Evolutionary conservation across 2,113 vertebrate genomes (phyloP).

Genomic region (Mus spicilegus): DNA sequence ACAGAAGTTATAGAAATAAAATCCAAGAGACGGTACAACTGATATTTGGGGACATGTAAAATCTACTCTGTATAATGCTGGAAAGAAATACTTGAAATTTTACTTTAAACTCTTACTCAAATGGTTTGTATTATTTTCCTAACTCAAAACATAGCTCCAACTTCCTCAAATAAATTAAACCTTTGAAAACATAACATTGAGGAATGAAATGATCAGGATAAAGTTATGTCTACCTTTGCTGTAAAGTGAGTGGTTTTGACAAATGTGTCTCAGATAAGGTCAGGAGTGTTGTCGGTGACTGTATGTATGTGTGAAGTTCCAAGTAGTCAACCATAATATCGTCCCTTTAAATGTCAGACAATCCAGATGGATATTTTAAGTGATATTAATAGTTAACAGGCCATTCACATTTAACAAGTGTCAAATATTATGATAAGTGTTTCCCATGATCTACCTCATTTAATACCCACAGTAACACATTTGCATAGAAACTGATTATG

Average conservation of each 20-base stretch:
- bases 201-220: not conserved
- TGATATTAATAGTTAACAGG: not conserved
- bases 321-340: not conserved
- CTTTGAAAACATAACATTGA: slow-evolving; percentile 49
- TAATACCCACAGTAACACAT: not conserved
- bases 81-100: slow-evolving; percentile 48
- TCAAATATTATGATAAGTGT: not conserved
- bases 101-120: slow-evolving; percentile 52
- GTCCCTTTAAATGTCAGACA: not conserved
- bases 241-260: slow-evolving; percentile 62
- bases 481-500: not conserved
- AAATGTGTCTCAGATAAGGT: slow-evolving; percentile 35
- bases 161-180: slow-evolving; percentile 51
- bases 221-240: not conserved
- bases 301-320: not conserved
- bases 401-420: not conserved
- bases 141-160: slow-evolving; percentile 47
- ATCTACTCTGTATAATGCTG: slow-evolving; percentile 14
- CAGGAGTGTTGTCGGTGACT: not conserved
- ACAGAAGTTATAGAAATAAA: slow-evolving; percentile 44
- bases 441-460: not conserved
- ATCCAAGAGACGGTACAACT: not conserved
- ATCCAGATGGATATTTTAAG: not conserved
- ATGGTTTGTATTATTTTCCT: not conserved
- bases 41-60: not conserved